Base-by-base conservation (phyloP, 1,140 invertebrate species). In the Harpegnathos saltator region DNA sequence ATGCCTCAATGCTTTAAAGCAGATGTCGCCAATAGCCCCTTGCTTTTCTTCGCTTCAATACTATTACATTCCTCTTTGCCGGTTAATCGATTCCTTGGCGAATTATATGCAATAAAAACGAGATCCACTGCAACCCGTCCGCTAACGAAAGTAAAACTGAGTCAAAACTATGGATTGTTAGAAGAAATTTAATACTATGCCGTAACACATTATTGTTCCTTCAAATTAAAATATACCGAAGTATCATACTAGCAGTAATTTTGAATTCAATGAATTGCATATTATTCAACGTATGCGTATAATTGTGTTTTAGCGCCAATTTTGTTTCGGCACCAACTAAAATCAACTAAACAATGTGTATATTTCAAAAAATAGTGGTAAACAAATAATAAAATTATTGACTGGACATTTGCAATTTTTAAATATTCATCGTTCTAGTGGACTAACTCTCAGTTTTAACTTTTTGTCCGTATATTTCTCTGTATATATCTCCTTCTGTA, bases 41-140 rank as follows among this genome's bases (percentile, higher is more conserved):
- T n/a, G 9, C 19, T 59, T 38, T 59, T 26, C 33, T 29, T 71
- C 38, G 17, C 1, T 15, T 56, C 1, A 22, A n/a, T 9, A 44
- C 50, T 48, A 24, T 38, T 44, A 24, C 11, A 19, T 4, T 1
- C 3, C 15, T 65, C 69, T 65, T 68, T n/a, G 12, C 19, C 38
- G 19, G 68, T 85, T 83, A 85, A 44, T 24, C n/a, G 33, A 54
- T 66, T 85, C 83, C 74, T 89, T 89, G 84, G 78, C n/a, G 63
- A 89, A 89, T 86, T 61, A 83, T 52, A 86, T 78, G 33, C 14
- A 66, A 58, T 7, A 44, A 52, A 54, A 74, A 9, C 24, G n/a
- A n/a, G 56, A 69, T 82, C 71, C 72, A 86, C 24, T 50, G 38
- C 15, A 38, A n/a, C 19, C 1, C 17, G 29, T 52, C 62, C 58